A percentile compares a stretch with the other conserved stretches of the same genome.
These are phyloP conservation scores for Spodoptera littoralis DNA, from an alignment of 2,888 invertebrate genomes.

Conservation along the genomic window DNA sequence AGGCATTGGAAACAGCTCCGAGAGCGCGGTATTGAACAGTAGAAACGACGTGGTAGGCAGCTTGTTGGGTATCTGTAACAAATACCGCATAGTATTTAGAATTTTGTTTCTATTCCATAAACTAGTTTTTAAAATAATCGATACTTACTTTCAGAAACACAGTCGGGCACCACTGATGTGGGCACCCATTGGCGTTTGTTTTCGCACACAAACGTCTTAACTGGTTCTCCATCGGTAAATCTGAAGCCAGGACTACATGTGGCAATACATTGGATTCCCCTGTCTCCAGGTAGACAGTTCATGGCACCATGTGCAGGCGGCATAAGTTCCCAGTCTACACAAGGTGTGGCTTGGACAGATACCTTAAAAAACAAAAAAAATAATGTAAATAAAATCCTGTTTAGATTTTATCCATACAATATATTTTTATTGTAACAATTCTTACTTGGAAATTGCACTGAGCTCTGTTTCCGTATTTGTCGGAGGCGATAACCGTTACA, in stretches of 20 bases:
- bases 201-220: slow-evolving; percentile 96
- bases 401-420: neutral
- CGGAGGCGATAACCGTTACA: slow-evolving; percentile 96
- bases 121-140: neutral
- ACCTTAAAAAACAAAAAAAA: slow-evolving; percentile 81
- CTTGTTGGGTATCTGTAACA: slow-evolving; percentile 95
- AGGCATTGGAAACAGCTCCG: slow-evolving; percentile 95
- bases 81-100: slow-evolving; percentile 8
- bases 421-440: neutral
- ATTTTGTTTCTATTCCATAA: neutral
- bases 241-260: slow-evolving; percentile 96
- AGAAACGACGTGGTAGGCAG: slow-evolving; percentile 97
- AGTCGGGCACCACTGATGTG: slow-evolving; percentile 96
- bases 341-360: slow-evolving; percentile 97
- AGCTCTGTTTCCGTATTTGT: slow-evolving; percentile 96
- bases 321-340: slow-evolving; percentile 97
- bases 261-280: slow-evolving; percentile 95
- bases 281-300: slow-evolving; percentile 95
- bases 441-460: slow-evolving; percentile 96
- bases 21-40: slow-evolving; percentile 96
- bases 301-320: slow-evolving; percentile 96
- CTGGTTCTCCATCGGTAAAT: slow-evolving; percentile 96
- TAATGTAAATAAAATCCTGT: slow-evolving; percentile 32
- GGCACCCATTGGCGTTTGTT: slow-evolving; percentile 95
- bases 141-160: slow-evolving; percentile 95